Conservation (phyloP, 2,797 vertebrate species). For the Cheirogaleus major region DNA sequence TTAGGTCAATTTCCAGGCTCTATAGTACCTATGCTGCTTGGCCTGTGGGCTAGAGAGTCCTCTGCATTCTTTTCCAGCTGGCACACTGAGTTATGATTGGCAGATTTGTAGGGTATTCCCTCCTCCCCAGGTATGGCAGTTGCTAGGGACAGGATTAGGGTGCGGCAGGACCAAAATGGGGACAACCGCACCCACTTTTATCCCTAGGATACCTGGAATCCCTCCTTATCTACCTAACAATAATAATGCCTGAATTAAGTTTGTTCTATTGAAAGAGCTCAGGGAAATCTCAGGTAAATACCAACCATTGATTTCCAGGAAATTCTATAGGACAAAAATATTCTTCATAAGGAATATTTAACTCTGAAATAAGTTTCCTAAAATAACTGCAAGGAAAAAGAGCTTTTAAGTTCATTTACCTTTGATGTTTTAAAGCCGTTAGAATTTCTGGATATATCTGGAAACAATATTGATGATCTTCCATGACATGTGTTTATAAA, state of each 20-base stretch:
- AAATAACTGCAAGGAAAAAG: neutral
- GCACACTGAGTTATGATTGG: too few relatives aligned
- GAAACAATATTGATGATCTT: neutral
- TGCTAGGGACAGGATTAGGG: too few relatives aligned
- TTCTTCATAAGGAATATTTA: conserved; percentile 13
- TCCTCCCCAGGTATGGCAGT: too few relatives aligned
- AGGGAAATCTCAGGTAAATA: neutral
- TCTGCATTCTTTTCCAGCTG: too few relatives aligned
- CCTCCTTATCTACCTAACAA: neutral
- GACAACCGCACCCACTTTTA: too few relatives aligned
- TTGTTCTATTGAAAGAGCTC: neutral
- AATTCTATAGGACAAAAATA: neutral
- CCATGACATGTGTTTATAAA: neutral
- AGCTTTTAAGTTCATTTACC: neutral
- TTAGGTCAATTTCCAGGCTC: too few relatives aligned
- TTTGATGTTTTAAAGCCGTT: neutral
- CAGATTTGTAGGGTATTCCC: too few relatives aligned
- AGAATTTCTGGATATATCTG: neutral
- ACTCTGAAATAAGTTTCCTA: conserved; percentile 11
- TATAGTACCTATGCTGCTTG: too few relatives aligned
- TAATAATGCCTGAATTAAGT: neutral
- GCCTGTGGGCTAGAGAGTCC: too few relatives aligned
- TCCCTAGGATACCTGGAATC: too few relatives aligned
- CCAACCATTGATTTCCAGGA: neutral
- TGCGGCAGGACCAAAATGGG: too few relatives aligned